Evolutionary conservation across 2,888 invertebrate genomes (phyloP).

Genomic region (Xanthorhoe spadicearia): DNA sequence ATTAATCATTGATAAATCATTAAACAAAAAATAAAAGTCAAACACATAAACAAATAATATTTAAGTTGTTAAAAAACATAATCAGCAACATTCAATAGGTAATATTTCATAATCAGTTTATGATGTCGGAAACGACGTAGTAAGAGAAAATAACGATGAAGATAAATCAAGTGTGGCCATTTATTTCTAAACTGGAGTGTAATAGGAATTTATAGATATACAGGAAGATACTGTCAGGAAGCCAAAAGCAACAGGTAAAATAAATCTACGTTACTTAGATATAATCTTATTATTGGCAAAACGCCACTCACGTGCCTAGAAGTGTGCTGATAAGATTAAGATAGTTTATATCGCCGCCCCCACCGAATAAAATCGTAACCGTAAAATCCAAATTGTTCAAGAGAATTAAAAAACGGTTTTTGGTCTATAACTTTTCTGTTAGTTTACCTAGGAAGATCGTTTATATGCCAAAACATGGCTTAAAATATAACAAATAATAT

Average conservation of each 20-base stretch:
- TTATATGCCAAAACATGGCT: too few relatives aligned
- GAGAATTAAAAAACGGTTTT: too few relatives aligned
- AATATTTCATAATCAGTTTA: constrained; percentile 8
- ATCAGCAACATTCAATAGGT: not conserved
- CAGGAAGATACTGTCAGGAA: constrained; percentile 58
- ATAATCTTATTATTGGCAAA: constrained; percentile 35
- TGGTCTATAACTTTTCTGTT: too few relatives aligned
- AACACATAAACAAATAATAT: not conserved
- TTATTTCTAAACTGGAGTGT: constrained; percentile 38
- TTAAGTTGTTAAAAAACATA: not conserved
- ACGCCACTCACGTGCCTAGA: constrained; percentile 44
- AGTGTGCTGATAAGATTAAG: constrained; percentile 32
- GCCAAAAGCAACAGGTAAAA: constrained; percentile 71
- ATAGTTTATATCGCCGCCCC: too few relatives aligned
- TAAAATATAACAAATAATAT: too few relatives aligned
- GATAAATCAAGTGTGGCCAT: constrained; percentile 42
- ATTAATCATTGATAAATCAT: too few relatives aligned
- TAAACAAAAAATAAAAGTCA: too few relatives aligned
- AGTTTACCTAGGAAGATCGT: too few relatives aligned
- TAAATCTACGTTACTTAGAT: constrained; percentile 47
- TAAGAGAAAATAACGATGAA: constrained; percentile 11
- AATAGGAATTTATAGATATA: constrained; percentile 47
- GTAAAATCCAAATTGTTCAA: too few relatives aligned
- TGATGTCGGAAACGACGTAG: constrained; percentile 6
- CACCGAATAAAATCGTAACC: too few relatives aligned